Percentiles rank a stretch among this genome's conserved stretches.
Conservation (phyloP, 2,113 vertebrate genomes). For the Rhodinocichla rosea region DNA sequence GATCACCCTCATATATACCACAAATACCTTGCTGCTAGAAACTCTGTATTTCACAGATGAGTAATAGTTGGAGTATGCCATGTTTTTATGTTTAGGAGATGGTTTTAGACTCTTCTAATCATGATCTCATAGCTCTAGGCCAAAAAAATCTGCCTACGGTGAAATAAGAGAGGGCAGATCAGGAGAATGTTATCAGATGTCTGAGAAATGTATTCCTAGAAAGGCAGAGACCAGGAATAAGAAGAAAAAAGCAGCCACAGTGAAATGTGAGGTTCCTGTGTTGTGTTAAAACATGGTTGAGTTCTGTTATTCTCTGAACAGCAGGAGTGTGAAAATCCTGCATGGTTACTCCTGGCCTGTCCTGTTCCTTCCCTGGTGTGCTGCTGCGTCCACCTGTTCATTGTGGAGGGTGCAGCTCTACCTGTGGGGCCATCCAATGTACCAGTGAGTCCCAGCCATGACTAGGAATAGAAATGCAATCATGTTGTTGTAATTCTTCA, state of each 20-base stretch:
- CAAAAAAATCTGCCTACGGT: background rate
- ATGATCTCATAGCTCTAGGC: background rate
- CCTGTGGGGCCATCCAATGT: fast-evolving
- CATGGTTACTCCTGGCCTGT: background rate
- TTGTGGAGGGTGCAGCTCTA: background rate
- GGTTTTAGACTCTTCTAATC: background rate
- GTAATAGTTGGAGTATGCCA: background rate
- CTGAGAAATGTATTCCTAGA: background rate
- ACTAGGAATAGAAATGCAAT: background rate
- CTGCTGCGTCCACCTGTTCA: background rate
- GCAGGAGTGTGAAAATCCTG: background rate
- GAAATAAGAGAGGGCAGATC: background rate
- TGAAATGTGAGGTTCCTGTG: background rate
- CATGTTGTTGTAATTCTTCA: background rate
- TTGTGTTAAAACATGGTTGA: background rate
- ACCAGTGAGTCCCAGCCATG: fast-evolving
- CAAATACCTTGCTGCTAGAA: background rate
- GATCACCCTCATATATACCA: background rate
- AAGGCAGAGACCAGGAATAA: background rate
- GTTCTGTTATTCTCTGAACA: background rate
- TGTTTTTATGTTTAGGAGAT: background rate
- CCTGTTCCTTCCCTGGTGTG: background rate
- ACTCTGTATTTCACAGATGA: background rate
- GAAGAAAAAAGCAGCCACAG: background rate
- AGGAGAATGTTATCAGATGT: background rate